These are phyloP conservation scores for Philopedon plagiatum DNA, from an alignment of 2,888 invertebrate genomes.

Conservation along the genomic window DNA sequence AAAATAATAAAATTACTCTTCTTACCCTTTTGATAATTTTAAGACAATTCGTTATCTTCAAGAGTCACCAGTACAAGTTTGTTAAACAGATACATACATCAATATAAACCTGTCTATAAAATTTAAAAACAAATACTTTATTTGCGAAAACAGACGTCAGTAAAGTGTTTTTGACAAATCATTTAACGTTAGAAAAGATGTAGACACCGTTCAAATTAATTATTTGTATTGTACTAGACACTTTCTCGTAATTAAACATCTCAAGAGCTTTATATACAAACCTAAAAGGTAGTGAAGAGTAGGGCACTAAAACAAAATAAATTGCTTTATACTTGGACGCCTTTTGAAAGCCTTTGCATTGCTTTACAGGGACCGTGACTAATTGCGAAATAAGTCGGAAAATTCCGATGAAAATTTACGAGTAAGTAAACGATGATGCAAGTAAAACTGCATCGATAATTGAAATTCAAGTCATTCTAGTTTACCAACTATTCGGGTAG, in stretches of 20 bases:
- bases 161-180: not conserved
- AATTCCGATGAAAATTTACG: conserved; percentile 8
- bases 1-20: no score
- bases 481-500: not conserved
- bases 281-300: not conserved
- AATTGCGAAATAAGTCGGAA: conserved; percentile 11
- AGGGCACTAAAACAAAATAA: conserved; percentile 15
- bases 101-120: no score
- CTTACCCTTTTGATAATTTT: no score
- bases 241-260: conserved; percentile 20
- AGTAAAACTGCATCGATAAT: conserved; percentile 4
- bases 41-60: no score
- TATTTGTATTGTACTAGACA: conserved; percentile 17
- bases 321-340: conserved; percentile 15
- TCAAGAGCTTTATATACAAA: conserved; percentile 5
- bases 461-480: not conserved
- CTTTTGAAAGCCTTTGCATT: conserved; percentile 13
- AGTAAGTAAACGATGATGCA: conserved; percentile 11
- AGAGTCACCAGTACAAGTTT: no score
- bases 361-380: conserved; percentile 9
- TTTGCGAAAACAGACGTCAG: no score
- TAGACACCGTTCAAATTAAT: not conserved
- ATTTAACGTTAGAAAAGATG: not conserved
- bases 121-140: not conserved
- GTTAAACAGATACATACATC: no score